Percentiles rank a stretch among this genome's conserved stretches.
Evolutionary conservation across 2,113 vertebrate genomes (phyloP).

Genomic region (Poicephalus gulielmi): DNA sequence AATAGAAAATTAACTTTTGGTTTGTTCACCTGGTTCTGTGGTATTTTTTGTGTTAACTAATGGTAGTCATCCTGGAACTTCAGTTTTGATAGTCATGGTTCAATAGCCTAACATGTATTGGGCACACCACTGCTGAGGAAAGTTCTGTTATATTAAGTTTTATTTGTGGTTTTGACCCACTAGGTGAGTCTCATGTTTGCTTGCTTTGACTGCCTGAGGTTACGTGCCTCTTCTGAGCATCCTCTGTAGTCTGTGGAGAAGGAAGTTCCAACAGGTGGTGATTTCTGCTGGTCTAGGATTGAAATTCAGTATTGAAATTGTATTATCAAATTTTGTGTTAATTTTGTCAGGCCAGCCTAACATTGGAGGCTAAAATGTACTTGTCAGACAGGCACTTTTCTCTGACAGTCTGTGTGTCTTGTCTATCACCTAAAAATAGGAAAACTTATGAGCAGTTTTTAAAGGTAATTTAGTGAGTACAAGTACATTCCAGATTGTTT

Average conservation of each 20-base stretch:
- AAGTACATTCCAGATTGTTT: neutral
- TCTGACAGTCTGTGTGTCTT: neutral
- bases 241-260: neutral
- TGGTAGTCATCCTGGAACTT: neutral
- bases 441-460: neutral
- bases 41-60: neutral
- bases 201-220: neutral
- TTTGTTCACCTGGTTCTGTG: constrained; percentile 54
- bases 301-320: neutral
- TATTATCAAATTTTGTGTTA: neutral
- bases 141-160: neutral
- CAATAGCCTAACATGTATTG: neutral
- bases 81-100: neutral
- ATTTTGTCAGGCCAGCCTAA: neutral
- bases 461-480: neutral
- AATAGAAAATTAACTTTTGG: neutral
- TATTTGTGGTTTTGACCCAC: neutral
- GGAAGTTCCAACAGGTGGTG: neutral
- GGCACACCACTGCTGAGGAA: neutral
- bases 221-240: neutral
- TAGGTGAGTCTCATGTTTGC: neutral
- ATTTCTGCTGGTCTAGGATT: neutral
- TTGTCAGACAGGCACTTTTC: neutral
- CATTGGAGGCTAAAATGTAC: neutral
- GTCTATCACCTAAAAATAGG: neutral